phyloP scores from a whole-genome alignment of 2,797 vertebrate genomes.

The Enteromius mattozi region DNA sequence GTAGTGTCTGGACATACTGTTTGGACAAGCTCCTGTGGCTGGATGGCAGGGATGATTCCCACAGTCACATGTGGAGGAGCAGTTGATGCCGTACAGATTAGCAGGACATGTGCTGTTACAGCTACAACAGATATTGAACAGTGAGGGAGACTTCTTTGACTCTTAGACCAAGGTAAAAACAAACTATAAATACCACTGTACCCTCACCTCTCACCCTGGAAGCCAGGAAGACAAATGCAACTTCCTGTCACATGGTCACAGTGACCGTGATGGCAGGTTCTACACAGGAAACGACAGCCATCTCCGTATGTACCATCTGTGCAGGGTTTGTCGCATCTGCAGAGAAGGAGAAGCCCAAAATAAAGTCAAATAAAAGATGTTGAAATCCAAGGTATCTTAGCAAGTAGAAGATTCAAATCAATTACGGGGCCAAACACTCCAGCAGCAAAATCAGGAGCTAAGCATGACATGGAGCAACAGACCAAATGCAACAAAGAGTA shows the following conservation, averaged over 20 bases:
- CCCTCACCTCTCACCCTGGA: conserved; percentile 87
- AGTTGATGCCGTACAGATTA: conserved; percentile 87
- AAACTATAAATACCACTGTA: conserved; percentile 34
- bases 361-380: neutral
- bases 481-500: too few species aligned
- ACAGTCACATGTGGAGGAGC: conserved; percentile 85
- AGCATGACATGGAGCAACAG: too few species aligned
- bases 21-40: conserved; percentile 80
- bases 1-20: conserved; percentile 75
- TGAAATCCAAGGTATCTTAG: neutral
- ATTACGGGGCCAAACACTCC: too few species aligned
- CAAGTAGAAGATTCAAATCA: neutral
- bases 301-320: conserved; percentile 82
- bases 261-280: conserved; percentile 80
- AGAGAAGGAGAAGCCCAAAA: conserved; percentile 5
- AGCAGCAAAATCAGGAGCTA: too few species aligned
- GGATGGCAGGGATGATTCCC: conserved; percentile 80
- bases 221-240: conserved; percentile 88
- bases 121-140: conserved; percentile 69
- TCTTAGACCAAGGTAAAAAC: conserved; percentile 20
- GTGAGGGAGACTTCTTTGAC: conserved; percentile 6
- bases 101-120: conserved; percentile 89
- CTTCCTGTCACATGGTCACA: conserved; percentile 89
- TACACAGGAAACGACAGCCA: conserved; percentile 81
- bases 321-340: conserved; percentile 88